Base-by-base conservation (phyloP, 2,888 invertebrate species). In the Netelia melanura region DNA sequence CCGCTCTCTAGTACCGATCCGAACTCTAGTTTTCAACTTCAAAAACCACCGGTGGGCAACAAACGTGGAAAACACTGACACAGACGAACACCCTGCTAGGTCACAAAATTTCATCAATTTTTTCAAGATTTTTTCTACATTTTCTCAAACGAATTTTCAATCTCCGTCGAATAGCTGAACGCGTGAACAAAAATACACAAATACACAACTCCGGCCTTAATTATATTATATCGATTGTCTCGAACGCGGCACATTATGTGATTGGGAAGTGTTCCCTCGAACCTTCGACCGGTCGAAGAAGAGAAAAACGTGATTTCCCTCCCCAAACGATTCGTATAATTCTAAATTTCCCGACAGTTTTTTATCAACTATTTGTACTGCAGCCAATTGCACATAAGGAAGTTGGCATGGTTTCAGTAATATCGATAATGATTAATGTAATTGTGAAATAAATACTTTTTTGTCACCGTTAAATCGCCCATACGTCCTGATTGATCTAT, bases 11-110 rank as follows among this genome's bases (percentile, higher is more conserved):
- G 90, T 38, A 90, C 88, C 14, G 92, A 93, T 81, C 81, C 91
- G 5, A 91, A 85, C 82, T 91, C 93, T 17, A 93, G 92, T 88
- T 97, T 97, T 94, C 96, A 96, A 90, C 94, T 97, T 61, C 96
- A 97, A 93, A 96, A 96, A 90, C 97, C 97, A 43, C 97, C 97
- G 38, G 91, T 94, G 52, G 95, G 96, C 74, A 95, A 95, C 83
- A 97, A 97, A 93, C 94, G 97, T 85, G 96, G 96, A 83, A 97
- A 97, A 90, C 96, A 96, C 94, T 96, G 94, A 95, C 89, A 81
- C 81, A 83, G 79, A 74, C 81, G 77, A 74, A 44, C 75, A 61
- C 82, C 56, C 52, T 81, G 83, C 17, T 81, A 79, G 65, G 80
- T 75, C 64, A 30, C 77, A 81, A 71, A 58, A 68, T 64, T 68